phyloP scores from a whole-genome alignment of 2,113 vertebrate species.

The Clarias batrachus region DNA sequence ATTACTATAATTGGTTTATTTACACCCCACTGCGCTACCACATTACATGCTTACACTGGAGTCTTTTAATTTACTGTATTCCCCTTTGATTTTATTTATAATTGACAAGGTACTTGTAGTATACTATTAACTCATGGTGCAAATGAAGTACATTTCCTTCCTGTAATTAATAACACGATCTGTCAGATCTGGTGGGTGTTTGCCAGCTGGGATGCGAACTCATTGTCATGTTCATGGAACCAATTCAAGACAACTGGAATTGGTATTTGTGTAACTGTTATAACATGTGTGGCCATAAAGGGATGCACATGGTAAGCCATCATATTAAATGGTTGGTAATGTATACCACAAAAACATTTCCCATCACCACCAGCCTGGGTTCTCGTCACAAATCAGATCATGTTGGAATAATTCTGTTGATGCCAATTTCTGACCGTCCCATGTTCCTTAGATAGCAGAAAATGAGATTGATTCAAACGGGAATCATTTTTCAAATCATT shows the following conservation, averaged over 20 bases:
- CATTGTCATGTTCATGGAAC: background rate
- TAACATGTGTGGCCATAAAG: background rate
- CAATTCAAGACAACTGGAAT: background rate
- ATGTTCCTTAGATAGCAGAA: background rate
- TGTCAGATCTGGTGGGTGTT: background rate
- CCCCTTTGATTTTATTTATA: no score
- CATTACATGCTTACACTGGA: no score
- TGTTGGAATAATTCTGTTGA: background rate
- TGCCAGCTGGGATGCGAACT: background rate
- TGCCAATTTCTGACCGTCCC: background rate
- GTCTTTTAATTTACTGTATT: no score
- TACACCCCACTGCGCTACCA: no score
- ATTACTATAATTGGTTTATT: no score
- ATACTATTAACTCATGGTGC: no score
- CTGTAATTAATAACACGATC: no score
- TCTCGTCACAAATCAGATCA: background rate
- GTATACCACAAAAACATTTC: background rate
- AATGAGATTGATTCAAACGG: background rate
- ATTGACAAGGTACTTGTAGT: no score
- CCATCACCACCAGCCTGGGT: background rate
- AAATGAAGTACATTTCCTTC: no score
- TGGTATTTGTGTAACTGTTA: background rate
- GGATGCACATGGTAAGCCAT: no score
- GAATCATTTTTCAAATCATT: background rate
- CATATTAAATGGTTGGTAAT: background rate